These are phyloP conservation scores for Aptenodytes forsteri DNA, from an alignment of 2,113 vertebrate species.

Conservation along the genomic window DNA sequence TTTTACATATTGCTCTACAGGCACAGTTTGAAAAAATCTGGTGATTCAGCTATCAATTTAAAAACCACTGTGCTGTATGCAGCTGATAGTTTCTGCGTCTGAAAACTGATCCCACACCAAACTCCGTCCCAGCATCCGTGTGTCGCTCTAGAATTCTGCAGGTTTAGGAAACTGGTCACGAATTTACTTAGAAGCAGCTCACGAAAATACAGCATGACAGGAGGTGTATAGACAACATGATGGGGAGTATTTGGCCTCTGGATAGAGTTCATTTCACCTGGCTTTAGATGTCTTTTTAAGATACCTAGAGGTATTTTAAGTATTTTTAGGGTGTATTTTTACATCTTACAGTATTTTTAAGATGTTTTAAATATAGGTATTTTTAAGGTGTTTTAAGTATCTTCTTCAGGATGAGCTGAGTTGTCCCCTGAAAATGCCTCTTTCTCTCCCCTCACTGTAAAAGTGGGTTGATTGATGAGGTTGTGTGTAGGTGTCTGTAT, in stretches of 20 bases:
- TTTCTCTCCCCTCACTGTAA: neutral
- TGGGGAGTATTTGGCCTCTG: neutral
- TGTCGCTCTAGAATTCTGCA: neutral
- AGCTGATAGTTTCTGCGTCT: neutral
- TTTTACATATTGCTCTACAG: slow-evolving; percentile 19
- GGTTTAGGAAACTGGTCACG: neutral
- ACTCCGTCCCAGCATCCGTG: neutral
- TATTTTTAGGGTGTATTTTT: neutral
- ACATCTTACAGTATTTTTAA: neutral
- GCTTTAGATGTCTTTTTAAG: neutral
- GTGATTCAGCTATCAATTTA: slow-evolving; percentile 18
- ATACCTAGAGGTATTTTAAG: neutral
- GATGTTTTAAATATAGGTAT: neutral
- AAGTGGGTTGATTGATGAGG: neutral
- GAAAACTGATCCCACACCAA: neutral
- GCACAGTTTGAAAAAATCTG: slow-evolving; percentile 16
- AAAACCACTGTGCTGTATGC: neutral
- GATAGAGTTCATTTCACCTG: neutral
- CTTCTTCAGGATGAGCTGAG: neutral
- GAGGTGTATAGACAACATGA: neutral
- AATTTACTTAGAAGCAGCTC: neutral
- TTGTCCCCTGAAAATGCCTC: neutral
- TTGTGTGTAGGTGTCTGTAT: neutral
- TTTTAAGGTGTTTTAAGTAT: neutral
- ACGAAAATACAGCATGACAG: neutral